Evolutionary conservation across 1,140 invertebrate genomes (phyloP).

Genomic region (Chlorops oryzae): DNA sequence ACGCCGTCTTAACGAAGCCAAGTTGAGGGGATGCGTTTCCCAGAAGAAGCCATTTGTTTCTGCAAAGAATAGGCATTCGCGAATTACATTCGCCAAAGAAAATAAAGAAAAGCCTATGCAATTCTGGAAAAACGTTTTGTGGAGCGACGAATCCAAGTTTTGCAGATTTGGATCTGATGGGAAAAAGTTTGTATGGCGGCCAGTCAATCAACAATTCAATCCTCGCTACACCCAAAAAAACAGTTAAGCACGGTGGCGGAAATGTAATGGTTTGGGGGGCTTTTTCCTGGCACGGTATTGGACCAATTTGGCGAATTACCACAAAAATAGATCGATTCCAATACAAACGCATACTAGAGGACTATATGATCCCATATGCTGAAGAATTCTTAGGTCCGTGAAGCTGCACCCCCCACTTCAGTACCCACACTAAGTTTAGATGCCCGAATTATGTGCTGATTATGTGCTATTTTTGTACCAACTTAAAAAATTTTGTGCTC

Average conservation of each 20-base stretch:
- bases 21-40: not conserved
- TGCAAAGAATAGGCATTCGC: not conserved
- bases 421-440: too few species aligned
- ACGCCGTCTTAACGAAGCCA: not conserved
- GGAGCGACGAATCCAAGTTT: constrained; percentile 11
- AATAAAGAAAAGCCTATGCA: constrained; percentile 3
- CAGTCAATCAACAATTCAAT: constrained; percentile 1
- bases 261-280: constrained; percentile 22
- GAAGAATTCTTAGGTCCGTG: too few species aligned
- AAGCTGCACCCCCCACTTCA: too few species aligned
- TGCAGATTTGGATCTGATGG: constrained; percentile 13
- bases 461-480: too few species aligned
- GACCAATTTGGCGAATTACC: constrained; percentile 7
- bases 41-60: not conserved
- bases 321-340: constrained; percentile 10
- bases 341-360: not conserved
- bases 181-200: constrained; percentile 6
- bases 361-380: not conserved
- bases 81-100: constrained; percentile 17
- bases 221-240: constrained; percentile 15
- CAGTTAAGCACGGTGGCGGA: constrained; percentile 23
- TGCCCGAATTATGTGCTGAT: too few species aligned
- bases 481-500: too few species aligned
- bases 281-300: constrained; percentile 13
- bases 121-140: constrained; percentile 11